These are phyloP conservation scores for Adelognathus sp. DNA, from an alignment of 2,888 invertebrate species.

Conservation along the genomic window DNA sequence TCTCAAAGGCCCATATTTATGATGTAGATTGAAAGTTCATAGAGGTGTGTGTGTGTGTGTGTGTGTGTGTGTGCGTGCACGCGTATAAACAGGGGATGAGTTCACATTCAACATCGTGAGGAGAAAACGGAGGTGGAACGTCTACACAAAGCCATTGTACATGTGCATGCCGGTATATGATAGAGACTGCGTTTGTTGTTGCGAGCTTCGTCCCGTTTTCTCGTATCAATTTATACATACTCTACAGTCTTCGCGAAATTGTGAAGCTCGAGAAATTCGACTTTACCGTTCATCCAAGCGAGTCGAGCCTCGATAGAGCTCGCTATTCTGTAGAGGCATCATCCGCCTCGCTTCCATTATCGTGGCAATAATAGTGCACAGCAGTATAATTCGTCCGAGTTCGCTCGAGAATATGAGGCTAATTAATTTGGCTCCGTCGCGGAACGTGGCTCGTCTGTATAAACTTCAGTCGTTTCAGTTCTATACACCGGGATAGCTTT, in stretches of 20 bases:
- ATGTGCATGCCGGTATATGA: not conserved
- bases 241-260: not conserved
- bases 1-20: not conserved
- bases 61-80: not conserved
- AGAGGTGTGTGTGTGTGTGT: not conserved
- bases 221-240: not conserved
- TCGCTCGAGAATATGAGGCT: conserved; percentile 20
- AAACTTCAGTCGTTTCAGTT: not conserved
- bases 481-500: no score
- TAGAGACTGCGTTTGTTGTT: not conserved
- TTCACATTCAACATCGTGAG: not conserved
- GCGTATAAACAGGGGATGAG: not conserved
- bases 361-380: conserved; percentile 22
- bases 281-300: not conserved
- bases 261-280: conserved; percentile 6
- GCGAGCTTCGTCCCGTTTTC: not conserved
- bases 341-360: not conserved
- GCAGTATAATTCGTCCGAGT: not conserved
- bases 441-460: conserved; percentile 10
- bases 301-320: not conserved
- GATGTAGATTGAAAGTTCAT: not conserved
- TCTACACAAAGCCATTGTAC: not conserved
- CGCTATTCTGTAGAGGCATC: not conserved
- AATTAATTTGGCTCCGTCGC: conserved; percentile 35
- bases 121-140: not conserved